A percentile compares a stretch with the other conserved stretches of the same genome.
Conservation (phyloP, 2,797 vertebrate species). For the Zonotrichia albicollis region DNA sequence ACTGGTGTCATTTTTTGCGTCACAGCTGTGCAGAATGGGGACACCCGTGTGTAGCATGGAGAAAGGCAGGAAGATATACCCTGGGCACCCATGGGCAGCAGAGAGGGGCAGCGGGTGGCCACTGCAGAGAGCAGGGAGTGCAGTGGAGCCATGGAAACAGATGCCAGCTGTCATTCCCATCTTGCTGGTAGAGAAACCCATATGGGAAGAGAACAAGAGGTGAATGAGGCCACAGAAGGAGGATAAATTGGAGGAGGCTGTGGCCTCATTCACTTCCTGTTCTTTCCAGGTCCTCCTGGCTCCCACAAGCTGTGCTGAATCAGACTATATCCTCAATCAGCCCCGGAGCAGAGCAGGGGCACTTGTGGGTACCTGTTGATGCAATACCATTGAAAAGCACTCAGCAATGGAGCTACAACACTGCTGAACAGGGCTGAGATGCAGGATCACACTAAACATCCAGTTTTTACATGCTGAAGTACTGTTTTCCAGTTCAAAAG, state of each 20-base stretch:
- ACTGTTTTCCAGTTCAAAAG: neutral
- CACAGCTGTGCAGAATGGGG: neutral
- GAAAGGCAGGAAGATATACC: neutral
- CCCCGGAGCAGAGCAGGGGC: neutral
- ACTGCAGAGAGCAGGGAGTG: neutral
- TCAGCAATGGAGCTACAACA: neutral
- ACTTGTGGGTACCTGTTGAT: neutral
- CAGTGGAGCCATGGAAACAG: neutral
- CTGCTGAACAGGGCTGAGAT: neutral
- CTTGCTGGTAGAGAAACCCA: neutral
- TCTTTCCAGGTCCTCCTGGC: neutral
- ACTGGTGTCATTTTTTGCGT: neutral
- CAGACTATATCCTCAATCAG: neutral
- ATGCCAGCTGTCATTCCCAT: conserved; percentile 24
- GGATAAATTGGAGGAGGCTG: neutral
- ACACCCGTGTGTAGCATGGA: neutral
- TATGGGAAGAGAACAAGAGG: conserved; percentile 33
- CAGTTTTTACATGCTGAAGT: neutral
- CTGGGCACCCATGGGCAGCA: neutral
- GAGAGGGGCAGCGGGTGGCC: neutral
- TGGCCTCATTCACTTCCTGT: neutral
- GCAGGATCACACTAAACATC: neutral
- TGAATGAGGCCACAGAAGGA: conserved; percentile 28
- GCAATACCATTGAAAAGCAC: fast-evolving
- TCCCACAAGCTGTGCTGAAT: neutral